phyloP scores from a whole-genome alignment of 2,888 invertebrate species.

The Apamea monoglypha region DNA sequence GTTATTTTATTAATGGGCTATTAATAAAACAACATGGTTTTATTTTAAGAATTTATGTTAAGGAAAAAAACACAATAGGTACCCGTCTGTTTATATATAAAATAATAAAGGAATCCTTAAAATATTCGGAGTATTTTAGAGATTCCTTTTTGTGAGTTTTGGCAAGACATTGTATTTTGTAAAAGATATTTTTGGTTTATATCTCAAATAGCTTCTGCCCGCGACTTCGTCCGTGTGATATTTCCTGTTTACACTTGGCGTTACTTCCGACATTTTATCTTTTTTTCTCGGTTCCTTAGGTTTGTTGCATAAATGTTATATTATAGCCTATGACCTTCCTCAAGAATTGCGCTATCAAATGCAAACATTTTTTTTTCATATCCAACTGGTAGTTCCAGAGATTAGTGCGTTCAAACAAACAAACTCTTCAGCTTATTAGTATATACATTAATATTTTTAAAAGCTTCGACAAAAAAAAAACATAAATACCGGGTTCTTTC shows the following conservation, averaged over 20 bases:
- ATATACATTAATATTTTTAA: constrained; percentile 25
- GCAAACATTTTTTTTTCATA: too few relatives aligned
- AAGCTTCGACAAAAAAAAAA: constrained; percentile 9
- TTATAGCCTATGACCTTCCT: too few relatives aligned
- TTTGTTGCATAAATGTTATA: too few relatives aligned
- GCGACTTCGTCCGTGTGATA: too few relatives aligned
- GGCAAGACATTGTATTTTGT: constrained; percentile 8
- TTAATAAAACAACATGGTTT: too few relatives aligned
- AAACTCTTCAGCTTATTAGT: too few relatives aligned
- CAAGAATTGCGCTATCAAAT: too few relatives aligned
- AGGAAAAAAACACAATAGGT: background rate
- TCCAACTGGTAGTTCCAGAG: too few relatives aligned
- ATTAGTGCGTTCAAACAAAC: too few relatives aligned
- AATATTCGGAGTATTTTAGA: background rate
- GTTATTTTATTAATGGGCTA: background rate
- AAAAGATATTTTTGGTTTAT: background rate
- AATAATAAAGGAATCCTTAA: background rate
- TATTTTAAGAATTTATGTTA: background rate
- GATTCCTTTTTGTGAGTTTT: constrained; percentile 13
- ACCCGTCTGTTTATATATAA: constrained; percentile 1
- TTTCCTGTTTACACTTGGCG: too few relatives aligned
- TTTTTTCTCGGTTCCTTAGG: too few relatives aligned
- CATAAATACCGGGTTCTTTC: background rate
- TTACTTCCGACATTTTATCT: too few relatives aligned
- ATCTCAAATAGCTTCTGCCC: background rate